A percentile compares a stretch with the other conserved stretches of the same genome.
Conservation (phyloP, 2,113 vertebrate species). For the Eleginops maclovinus region DNA sequence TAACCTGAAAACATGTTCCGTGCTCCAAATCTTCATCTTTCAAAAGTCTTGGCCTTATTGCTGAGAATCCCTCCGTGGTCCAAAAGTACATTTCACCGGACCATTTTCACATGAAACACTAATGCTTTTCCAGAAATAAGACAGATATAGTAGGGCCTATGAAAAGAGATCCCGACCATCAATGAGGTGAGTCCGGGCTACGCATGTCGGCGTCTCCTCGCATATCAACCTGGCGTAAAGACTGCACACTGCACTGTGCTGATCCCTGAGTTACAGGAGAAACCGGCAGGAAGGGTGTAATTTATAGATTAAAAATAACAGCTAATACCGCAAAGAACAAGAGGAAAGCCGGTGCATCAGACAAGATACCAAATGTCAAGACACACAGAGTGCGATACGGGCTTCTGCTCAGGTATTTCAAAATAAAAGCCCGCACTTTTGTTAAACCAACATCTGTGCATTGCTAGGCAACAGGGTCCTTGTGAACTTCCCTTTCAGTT, state of each 20-base stretch:
- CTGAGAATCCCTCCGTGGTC: constrained; percentile 1
- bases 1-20: constrained; percentile 87
- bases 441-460: not conserved
- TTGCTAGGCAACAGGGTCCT: no score
- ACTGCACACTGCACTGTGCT: not conserved
- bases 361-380: not conserved
- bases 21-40: constrained; percentile 87
- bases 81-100: constrained; percentile 27
- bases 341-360: constrained; percentile 59
- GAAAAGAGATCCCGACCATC: constrained; percentile 51
- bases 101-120: constrained; percentile 36
- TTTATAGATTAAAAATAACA: not conserved
- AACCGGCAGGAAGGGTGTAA: not conserved
- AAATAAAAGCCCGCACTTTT: constrained; percentile 51
- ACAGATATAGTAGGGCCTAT: constrained; percentile 42
- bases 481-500: no score
- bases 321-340: not conserved
- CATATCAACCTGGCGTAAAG: constrained; percentile 5
- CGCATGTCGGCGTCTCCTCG: constrained; percentile 1
- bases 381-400: not conserved
- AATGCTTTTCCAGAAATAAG: not conserved
- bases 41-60: not conserved
- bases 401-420: constrained; percentile 3
- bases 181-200: constrained; percentile 15
- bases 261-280: not conserved